These are phyloP conservation scores for Ostrea denselamellosa DNA, from an alignment of 1,140 invertebrate genomes.

Conservation along the genomic window DNA sequence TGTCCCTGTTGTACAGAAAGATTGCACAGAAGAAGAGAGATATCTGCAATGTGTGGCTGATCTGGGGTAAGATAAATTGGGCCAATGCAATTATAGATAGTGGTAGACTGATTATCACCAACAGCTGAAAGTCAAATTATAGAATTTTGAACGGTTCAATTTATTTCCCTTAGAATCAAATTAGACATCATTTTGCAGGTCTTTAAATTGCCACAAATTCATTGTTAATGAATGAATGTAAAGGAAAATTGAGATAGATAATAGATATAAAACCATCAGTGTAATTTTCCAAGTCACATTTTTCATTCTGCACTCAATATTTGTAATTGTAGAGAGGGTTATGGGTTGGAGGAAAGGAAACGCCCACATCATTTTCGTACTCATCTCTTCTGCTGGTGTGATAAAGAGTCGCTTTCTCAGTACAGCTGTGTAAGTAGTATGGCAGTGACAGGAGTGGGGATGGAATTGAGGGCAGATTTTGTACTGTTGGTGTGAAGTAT, in stretches of 20 bases:
- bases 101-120: too few species aligned
- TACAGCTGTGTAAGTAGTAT: constrained; percentile 64
- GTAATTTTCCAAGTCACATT: too few species aligned
- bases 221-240: too few species aligned
- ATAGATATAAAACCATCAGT: too few species aligned
- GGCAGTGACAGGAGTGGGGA: neutral
- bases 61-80: constrained; percentile 2
- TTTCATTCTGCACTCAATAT: too few species aligned
- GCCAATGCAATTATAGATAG: too few species aligned
- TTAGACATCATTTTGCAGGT: neutral
- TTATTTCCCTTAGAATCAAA: neutral
- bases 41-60: constrained; percentile 34
- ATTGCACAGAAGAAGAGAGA: constrained; percentile 57
- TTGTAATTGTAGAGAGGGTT: constrained; percentile 50
- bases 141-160: neutral
- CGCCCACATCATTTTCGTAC: constrained; percentile 61
- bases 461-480: neutral
- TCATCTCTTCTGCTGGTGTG: constrained; percentile 71
- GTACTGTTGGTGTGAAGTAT: too few species aligned
- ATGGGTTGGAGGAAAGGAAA: constrained; percentile 52
- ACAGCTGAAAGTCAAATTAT: too few species aligned
- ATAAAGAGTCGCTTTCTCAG: constrained; percentile 63
- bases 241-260: too few species aligned
- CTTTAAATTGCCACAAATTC: too few species aligned
- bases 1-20: constrained; percentile 69